A percentile compares a stretch with the other conserved stretches of the same genome.
These are phyloP conservation scores for Drosophila sucinea DNA, from an alignment of 1,140 invertebrate genomes.

Conservation along the genomic window DNA sequence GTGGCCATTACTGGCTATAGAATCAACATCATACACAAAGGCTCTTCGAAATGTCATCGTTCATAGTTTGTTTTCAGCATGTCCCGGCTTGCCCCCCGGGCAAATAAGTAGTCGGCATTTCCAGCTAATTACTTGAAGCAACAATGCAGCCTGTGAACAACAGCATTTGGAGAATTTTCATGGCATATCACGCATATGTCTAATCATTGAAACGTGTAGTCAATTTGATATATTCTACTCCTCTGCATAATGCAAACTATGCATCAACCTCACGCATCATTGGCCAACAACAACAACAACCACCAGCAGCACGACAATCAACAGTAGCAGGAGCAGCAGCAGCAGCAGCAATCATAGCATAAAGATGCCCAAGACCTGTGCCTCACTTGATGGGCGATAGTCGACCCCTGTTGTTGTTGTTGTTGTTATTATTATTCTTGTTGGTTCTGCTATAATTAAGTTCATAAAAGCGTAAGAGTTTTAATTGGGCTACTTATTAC, in stretches of 20 bases:
- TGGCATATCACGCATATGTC: conserved; percentile 50
- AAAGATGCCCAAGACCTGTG: conserved; percentile 29
- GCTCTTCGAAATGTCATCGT: conserved; percentile 27
- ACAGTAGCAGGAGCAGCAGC: too few species aligned
- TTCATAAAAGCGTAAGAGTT: conserved; percentile 69
- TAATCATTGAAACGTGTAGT: conserved; percentile 17
- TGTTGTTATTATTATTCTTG: conserved; percentile 6
- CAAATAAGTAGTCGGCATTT: conserved; percentile 9
- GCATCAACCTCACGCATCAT: conserved; percentile 52
- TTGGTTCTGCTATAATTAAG: conserved; percentile 55
- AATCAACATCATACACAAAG: conserved; percentile 22
- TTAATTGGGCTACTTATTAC: conserved; percentile 72
- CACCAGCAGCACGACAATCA: conserved; percentile 23
- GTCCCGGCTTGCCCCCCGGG: conserved; percentile 5
- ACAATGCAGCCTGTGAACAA: conserved; percentile 27
- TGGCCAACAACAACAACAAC: conserved; percentile 24
- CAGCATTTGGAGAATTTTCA: conserved; percentile 10
- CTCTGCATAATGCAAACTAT: conserved; percentile 51
- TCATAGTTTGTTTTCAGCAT: conserved; percentile 12
- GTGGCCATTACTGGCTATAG: conserved; percentile 43
- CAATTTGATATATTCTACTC: conserved; percentile 28
- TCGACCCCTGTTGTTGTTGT: conserved; percentile 2
- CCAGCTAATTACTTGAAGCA: conserved; percentile 56
- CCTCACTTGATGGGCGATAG: conserved; percentile 18
- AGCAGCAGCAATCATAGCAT: conserved; percentile 33